These are phyloP conservation scores for Lasioglossum figueresi DNA, from an alignment of 2,888 invertebrate genomes.

Conservation along the genomic window DNA sequence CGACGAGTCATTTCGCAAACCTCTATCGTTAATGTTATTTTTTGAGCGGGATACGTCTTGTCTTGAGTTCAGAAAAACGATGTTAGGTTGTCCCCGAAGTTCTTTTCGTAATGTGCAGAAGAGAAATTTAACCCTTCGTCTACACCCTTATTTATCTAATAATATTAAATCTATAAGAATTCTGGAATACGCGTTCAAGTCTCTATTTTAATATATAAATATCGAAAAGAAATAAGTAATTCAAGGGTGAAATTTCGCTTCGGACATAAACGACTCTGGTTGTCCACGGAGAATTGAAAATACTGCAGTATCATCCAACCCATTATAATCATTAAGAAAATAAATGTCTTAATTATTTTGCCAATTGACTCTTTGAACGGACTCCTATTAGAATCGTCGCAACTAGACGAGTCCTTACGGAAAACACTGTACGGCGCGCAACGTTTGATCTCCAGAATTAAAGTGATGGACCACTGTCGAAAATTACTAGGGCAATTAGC, in stretches of 20 bases:
- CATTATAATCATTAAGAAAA: no score
- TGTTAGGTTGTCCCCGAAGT: not conserved
- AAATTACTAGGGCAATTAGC: not conserved
- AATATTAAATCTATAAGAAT: no score
- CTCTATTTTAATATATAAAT: no score
- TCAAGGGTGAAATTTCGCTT: no score
- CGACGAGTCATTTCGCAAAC: not conserved
- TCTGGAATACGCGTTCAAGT: no score
- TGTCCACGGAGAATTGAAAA: no score
- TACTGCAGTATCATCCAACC: no score
- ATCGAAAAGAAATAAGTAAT: no score
- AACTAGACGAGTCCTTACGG: not conserved
- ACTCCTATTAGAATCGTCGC: not conserved
- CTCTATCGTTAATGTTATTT: not conserved
- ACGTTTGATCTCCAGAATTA: not conserved
- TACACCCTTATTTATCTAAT: no score
- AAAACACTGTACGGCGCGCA: not conserved
- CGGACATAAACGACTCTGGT: no score
- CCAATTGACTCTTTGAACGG: no score
- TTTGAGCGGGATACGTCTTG: not conserved
- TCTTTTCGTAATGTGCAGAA: not conserved
- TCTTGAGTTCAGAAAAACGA: not conserved
- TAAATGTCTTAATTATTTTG: no score
- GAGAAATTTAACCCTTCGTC: not conserved
- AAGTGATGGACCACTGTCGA: not conserved